Percentiles rank a stretch among this genome's conserved stretches.
phyloP scores from a whole-genome alignment of 1,140 invertebrate species.

The Micrasema longulum region DNA sequence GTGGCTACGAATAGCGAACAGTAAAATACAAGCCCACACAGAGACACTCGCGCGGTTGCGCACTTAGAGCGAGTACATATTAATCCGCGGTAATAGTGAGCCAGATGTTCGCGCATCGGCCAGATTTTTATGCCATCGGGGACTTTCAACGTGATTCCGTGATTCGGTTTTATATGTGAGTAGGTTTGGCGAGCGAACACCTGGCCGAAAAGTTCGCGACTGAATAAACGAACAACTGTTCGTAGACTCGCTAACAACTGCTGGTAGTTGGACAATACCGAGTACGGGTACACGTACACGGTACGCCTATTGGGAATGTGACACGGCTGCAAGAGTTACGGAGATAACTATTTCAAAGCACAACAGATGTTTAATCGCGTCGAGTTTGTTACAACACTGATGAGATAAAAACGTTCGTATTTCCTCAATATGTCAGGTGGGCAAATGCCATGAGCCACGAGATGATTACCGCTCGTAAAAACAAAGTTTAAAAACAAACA shows the following conservation, averaged over 20 bases:
- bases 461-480: constrained; percentile 14
- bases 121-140: constrained; percentile 48
- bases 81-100: constrained; percentile 12
- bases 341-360: constrained; percentile 18
- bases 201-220: constrained; percentile 48
- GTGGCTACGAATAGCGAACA: background rate
- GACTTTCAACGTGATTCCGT: constrained; percentile 43
- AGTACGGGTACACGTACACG: no score
- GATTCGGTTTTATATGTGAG: constrained; percentile 51
- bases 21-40: constrained; percentile 30
- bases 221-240: constrained; percentile 39
- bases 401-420: constrained; percentile 24
- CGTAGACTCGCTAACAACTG: constrained; percentile 36
- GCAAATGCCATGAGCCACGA: constrained; percentile 19
- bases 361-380: constrained; percentile 38
- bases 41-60: constrained; percentile 15
- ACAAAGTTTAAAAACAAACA: no score
- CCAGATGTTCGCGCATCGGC: constrained; percentile 47
- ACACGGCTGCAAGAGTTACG: constrained; percentile 14
- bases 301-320: background rate
- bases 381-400: constrained; percentile 21
- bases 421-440: constrained; percentile 36
- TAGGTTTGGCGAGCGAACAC: constrained; percentile 45
- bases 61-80: background rate
- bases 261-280: background rate